Evolutionary conservation across 2,888 invertebrate genomes (phyloP).

Genomic region (Drosophila silvestris): DNA sequence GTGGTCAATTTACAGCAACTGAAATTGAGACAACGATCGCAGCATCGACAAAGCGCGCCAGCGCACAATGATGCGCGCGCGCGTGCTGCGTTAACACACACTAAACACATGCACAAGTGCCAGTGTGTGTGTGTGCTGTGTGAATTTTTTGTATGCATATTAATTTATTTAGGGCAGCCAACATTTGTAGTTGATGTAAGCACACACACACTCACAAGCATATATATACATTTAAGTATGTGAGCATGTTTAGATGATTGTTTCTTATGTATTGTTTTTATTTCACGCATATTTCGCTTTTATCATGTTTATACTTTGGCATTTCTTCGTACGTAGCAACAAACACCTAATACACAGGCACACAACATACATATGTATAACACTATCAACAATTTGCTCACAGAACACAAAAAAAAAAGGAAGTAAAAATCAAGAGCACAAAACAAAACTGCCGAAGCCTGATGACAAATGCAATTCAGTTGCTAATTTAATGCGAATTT

Average conservation of each 20-base stretch:
- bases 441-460: conserved; percentile 38
- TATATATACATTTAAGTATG: not conserved
- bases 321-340: conserved; percentile 39
- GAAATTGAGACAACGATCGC: conserved; percentile 41
- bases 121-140: not conserved
- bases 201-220: conserved; percentile 8
- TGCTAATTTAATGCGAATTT: conserved; percentile 41
- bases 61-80: conserved; percentile 37
- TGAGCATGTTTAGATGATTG: conserved; percentile 12
- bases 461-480: conserved; percentile 51
- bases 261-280: conserved; percentile 32
- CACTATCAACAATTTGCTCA: conserved; percentile 44
- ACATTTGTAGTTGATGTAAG: conserved; percentile 3
- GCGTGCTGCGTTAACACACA: conserved; percentile 8
- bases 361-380: conserved; percentile 2
- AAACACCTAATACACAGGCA: conserved; percentile 36
- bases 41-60: conserved; percentile 10
- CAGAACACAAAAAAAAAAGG: conserved; percentile 26
- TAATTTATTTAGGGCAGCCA: conserved; percentile 54
- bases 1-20: conserved; percentile 33
- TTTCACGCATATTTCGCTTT: conserved; percentile 35
- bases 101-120: not conserved
- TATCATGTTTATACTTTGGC: conserved; percentile 34
- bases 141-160: conserved; percentile 39
- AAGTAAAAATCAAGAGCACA: conserved; percentile 32